These are phyloP conservation scores for Drosophila siamana DNA, from an alignment of 2,888 invertebrate species.

Conservation along the genomic window DNA sequence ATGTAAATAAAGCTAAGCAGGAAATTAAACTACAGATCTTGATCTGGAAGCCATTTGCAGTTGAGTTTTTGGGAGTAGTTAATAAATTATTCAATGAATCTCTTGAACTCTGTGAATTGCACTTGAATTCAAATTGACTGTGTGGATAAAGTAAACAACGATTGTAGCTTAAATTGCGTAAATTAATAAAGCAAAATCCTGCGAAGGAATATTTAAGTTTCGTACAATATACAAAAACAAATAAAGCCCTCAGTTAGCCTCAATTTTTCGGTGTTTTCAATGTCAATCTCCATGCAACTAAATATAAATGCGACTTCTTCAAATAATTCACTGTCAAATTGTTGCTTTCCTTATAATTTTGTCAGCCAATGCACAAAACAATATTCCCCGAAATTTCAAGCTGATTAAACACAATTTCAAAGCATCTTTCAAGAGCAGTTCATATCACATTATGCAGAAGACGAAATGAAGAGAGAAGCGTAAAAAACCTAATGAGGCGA, in stretches of 20 bases:
- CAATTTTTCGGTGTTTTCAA: too few relatives aligned
- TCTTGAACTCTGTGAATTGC: neutral
- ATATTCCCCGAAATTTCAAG: neutral
- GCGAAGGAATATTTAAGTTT: too few relatives aligned
- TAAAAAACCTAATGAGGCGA: neutral
- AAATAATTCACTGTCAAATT: too few relatives aligned
- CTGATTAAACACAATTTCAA: neutral
- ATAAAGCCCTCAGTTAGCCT: too few relatives aligned
- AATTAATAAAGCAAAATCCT: neutral
- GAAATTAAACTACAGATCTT: neutral
- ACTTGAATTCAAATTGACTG: neutral
- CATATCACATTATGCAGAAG: neutral
- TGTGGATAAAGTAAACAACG: neutral
- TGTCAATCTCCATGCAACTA: too few relatives aligned
- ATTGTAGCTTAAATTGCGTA: too few relatives aligned
- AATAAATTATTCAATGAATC: neutral
- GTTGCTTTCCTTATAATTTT: neutral
- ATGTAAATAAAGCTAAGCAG: neutral
- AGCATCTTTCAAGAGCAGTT: neutral
- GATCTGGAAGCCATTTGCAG: neutral
- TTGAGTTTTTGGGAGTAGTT: too few relatives aligned
- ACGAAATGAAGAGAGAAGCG: neutral
- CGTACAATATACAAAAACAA: too few relatives aligned
- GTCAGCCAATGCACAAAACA: neutral
- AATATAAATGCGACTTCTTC: neutral